Evolutionary conservation across 2,888 invertebrate genomes (phyloP).

Genomic region (Caenorhabditis japonica): DNA sequence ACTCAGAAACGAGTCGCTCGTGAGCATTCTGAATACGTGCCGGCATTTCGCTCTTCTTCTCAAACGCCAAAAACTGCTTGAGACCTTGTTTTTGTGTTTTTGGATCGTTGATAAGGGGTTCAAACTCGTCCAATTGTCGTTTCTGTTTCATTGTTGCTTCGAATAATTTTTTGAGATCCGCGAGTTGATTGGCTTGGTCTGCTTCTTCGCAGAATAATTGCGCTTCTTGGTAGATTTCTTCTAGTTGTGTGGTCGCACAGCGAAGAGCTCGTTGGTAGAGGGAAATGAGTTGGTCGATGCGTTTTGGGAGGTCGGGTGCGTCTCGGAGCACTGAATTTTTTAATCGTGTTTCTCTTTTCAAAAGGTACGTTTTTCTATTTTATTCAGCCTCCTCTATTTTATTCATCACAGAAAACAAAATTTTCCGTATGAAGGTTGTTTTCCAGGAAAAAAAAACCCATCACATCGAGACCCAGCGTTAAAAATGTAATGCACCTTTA

Average conservation of each 20-base stretch:
- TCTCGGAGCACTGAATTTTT: constrained; percentile 6
- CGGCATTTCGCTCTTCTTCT: constrained; percentile 26
- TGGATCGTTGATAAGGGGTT: constrained; percentile 23
- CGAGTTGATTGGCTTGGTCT: background rate
- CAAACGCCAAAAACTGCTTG: constrained; percentile 48
- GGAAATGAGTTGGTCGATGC: constrained; percentile 1
- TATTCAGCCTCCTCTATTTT: background rate
- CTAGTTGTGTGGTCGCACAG: constrained; percentile 29
- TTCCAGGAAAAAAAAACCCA: no score
- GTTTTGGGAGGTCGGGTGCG: constrained; percentile 4
- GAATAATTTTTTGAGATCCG: constrained; percentile 17
- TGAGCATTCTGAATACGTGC: constrained; percentile 53
- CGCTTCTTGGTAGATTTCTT: constrained; percentile 27
- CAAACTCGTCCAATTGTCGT: constrained; percentile 40
- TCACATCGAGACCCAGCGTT: no score
- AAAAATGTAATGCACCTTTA: no score
- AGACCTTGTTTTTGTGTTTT: constrained; percentile 22
- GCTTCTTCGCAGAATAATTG: constrained; percentile 20
- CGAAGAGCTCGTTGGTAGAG: constrained; percentile 50
- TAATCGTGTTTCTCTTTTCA: no score
- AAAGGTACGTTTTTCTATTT: background rate
- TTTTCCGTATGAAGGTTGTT: no score
- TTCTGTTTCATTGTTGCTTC: constrained; percentile 19
- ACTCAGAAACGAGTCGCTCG: constrained; percentile 55
- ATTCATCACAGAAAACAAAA: no score